Base-by-base conservation (phyloP, 2,888 invertebrate genomes). In the Clostera curtula region DNA sequence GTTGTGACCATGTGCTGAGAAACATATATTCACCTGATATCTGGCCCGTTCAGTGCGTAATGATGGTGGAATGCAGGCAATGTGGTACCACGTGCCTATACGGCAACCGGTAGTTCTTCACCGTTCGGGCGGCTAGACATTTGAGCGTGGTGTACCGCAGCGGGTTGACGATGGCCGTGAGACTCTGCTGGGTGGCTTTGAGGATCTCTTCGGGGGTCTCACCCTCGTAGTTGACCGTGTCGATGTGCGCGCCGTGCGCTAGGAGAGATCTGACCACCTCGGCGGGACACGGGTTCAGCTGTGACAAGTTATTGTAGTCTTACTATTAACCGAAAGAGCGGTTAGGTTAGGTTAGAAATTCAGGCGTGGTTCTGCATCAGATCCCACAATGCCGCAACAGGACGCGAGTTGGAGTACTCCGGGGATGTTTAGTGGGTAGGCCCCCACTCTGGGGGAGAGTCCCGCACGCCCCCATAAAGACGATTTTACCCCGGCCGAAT, bases 121-220 rank as follows among this genome's bases (percentile, higher is more conserved):
- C 90, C 3, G 90, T 90, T 42, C 91, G 87, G 6, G 97, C 95
- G 7, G 96, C 93, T 33, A 95, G 87, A 68, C 97, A 97, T 56
- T 92, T 90, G 44, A 97, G 87, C 34, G 90, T 89, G 22, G 92
- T 91, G 69, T 92, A 92, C 41, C 89, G 88, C 24, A 94, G 83
- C 4, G 92, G 91, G 73, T 93, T 93, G 21, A 93, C 88, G 40
- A 91, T 85, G 49, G 90, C 79, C 41, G 87, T 85, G 27, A 90
- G 79, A 39, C 77, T 80, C 55, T 90, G 90, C 27, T 86, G 85
- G 23, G 56, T 45, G 22, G 75, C 61, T 26, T 86, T 84, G 29
- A 92, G 76, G 40, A 94, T 74, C 40, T 87, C 86, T 43, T 89
- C 88, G 49, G 94, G 93, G 0, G 93, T 93, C 38, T 90, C 89